Evolutionary conservation across 1,140 invertebrate genomes (phyloP), one percentile per base, ranked within the genome.

Genomic region (Drosophila sechellia): DNA sequence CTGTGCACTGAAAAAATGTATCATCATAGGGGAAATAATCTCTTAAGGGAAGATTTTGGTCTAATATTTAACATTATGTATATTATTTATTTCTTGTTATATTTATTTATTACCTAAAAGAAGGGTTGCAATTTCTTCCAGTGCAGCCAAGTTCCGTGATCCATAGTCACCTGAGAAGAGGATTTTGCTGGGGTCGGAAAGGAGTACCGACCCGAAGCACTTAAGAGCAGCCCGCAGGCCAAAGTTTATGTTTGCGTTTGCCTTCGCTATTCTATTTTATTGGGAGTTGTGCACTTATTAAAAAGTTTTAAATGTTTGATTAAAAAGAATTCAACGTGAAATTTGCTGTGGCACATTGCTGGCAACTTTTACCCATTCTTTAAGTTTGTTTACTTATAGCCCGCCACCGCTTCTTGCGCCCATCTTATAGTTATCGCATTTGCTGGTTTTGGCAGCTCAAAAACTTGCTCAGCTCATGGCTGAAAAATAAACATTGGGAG

Each of bases 261-360:
- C 31, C 31, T 31, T 42, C 13, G 46, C 54, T 63, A 59, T 71
- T 79, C 77, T 64, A 75, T 87, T 81, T 87, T 63, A 70, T 70
- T 71, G 49, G 10, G 35, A 56, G 74, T 61, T 65, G 60, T 53
- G 53, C 48, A 48, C 75, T 81, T 86, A 87, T 87, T 86, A 86
- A 86, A 86, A 86, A 86, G 83, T 86, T 86, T 87, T 75, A 86
- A 86, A 87, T 86, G 81, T 81, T 86, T 86, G 83, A 86, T 87
- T 87, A 81, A 87, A 86, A 81, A 63, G 76, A 86, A 86, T 87
- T 87, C 78, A 81, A 87, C 65, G 66, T 43, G 68, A 70, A 81
- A 86, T 86, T 81, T 81, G 59, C 53, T 77, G 74, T 75, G 73
- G 52, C 73, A 40, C 50, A 73, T 56, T 39, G 46, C 63, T 45